Evolutionary conservation across 2,888 invertebrate species (phyloP), one percentile per base, ranked within the genome.

Genomic region (Eupithecia subfuscata): DNA sequence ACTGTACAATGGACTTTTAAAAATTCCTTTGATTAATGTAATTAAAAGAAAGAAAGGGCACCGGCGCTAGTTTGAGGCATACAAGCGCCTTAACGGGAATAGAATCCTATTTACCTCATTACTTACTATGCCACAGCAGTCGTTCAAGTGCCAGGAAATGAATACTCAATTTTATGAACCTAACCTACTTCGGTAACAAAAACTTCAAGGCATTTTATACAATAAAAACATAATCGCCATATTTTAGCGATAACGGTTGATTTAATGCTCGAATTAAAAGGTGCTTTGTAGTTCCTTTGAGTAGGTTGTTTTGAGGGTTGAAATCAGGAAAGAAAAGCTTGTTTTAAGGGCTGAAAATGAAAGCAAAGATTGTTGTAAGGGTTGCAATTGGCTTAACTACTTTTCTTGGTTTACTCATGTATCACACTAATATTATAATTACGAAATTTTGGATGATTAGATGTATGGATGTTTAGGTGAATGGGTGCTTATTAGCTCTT

Each of bases 141-240:
- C 68, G 68, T 43, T 9, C 68, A 25, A 22, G n/a, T 43, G 40
- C 68, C 68, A 67, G 77, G 74, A 83, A 80, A 82, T 82, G 68
- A 68, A 68, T 68, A 83, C 84, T 84, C 81, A 82, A 84, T 84
- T 82, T 78, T 43, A 77, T 73, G 79, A 71, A 77, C 77, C 79
- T 77, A 80, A 78, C 80, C 79, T 79, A 83, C 83, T 80, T 82
- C 78, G 81, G 81, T 84, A 60, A 84, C 85, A 81, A 82, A 84
- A 83, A 84, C 83, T 82, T 68, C 43, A 40, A 68, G 68, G 68
- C 68, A 68, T 68, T 77, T 73, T 75, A 64, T 52, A 75, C 74
- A 77, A 75, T 74, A 77, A 76, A 74, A 77, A 65, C 67, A 71
- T 77, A 77, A 77, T 79, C 72, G 75, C 75, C 70, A 74, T 79